Conservation (phyloP, 1,140 invertebrate genomes). For the Aphelenchoides fujianensis region DNA sequence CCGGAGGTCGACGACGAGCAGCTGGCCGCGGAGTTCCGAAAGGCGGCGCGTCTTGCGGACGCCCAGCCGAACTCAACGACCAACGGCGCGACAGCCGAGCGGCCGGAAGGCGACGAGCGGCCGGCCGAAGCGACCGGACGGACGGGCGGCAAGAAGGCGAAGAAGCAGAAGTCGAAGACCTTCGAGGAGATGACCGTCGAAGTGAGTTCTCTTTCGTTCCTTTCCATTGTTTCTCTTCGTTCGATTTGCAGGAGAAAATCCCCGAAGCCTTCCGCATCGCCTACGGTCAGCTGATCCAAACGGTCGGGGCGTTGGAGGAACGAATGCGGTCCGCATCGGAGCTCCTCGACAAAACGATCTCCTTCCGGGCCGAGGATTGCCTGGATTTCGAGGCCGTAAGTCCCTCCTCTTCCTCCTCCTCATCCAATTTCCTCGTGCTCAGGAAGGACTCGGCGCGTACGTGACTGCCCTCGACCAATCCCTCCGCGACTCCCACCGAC, state of each 20-base stretch:
- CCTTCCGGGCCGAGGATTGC: not conserved
- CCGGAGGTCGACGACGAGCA: not conserved
- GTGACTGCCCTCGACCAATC: not conserved
- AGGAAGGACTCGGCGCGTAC: too few species aligned
- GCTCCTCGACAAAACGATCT: not conserved
- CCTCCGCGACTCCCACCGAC: not conserved
- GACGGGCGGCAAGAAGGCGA: constrained; percentile 4
- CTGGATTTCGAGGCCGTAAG: not conserved
- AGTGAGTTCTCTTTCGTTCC: not conserved
- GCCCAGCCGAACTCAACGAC: too few species aligned
- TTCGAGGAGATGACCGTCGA: not conserved
- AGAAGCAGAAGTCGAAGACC: not conserved
- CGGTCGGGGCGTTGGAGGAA: not conserved
- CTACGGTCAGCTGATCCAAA: not conserved
- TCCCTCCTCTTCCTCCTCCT: not conserved
- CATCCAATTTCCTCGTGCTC: constrained; percentile 1
- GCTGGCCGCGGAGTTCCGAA: not conserved
- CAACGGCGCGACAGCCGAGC: not conserved
- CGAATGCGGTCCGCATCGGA: not conserved
- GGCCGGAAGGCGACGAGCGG: too few species aligned
- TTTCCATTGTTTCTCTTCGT: not conserved
- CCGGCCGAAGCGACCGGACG: too few species aligned
- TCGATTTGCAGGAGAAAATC: not conserved
- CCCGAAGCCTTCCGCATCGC: not conserved
- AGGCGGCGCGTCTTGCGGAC: not conserved